Percentiles rank a stretch among this genome's conserved stretches.
phyloP scores from a whole-genome alignment of 1,140 invertebrate genomes.

The Pararge aegeria region DNA sequence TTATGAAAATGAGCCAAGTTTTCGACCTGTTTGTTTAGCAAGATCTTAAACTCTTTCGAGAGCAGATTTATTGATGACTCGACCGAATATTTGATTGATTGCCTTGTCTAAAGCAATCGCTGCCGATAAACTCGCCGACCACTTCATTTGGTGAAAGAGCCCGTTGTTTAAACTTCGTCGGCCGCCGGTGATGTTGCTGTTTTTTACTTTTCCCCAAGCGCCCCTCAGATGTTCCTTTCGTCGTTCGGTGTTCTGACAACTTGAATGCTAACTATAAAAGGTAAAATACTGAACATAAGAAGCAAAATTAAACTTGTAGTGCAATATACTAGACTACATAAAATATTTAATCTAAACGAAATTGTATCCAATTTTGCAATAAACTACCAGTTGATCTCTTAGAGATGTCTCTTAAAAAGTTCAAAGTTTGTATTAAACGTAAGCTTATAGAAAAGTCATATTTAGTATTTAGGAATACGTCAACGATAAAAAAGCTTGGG shows the following conservation, averaged over 20 bases:
- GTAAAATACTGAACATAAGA: too few relatives aligned
- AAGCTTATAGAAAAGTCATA: too few relatives aligned
- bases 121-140: slow-evolving; percentile 56
- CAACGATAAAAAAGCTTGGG: too few relatives aligned
- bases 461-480: too few relatives aligned
- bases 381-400: too few relatives aligned
- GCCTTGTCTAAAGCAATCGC: slow-evolving; percentile 57
- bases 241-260: not conserved
- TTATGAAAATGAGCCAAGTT: not conserved
- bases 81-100: slow-evolving; percentile 70
- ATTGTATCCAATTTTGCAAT: too few relatives aligned
- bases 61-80: slow-evolving; percentile 66
- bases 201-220: slow-evolving; percentile 32
- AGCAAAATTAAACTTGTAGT: too few relatives aligned
- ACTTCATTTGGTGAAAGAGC: slow-evolving; percentile 61
- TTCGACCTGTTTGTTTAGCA: not conserved
- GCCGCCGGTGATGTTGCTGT: slow-evolving; percentile 44
- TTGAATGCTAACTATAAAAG: not conserved
- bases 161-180: slow-evolving; percentile 55
- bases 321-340: too few relatives aligned
- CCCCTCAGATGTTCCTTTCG: slow-evolving; percentile 9
- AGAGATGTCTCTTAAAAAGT: too few relatives aligned
- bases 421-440: too few relatives aligned
- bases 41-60: slow-evolving; percentile 27
- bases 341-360: too few relatives aligned